A percentile compares a stretch with the other conserved stretches of the same genome.
phyloP scores from a whole-genome alignment of 2,888 invertebrate genomes.

The Bibio marci region DNA sequence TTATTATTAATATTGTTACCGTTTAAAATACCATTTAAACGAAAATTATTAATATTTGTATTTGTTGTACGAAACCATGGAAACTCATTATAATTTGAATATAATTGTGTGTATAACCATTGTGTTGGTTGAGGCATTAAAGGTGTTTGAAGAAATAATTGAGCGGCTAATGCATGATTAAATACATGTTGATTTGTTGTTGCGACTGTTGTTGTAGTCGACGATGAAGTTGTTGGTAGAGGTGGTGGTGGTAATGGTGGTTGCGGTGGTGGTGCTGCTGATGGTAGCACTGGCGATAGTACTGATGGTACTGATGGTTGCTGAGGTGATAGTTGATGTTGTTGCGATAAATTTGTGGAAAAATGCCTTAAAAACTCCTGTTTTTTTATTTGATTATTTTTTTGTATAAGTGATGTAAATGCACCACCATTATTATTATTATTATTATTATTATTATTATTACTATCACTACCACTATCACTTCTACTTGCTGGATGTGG shows the following conservation, averaged over 20 bases:
- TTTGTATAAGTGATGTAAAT: conserved; percentile 27
- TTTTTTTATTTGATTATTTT: conserved; percentile 22
- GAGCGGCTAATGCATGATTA: conserved; percentile 45
- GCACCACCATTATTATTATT: conserved; percentile 17
- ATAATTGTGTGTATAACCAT: conserved; percentile 62
- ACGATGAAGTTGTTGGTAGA: conserved; percentile 8
- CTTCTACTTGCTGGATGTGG: too few species aligned
- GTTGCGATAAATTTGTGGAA: conserved; percentile 22
- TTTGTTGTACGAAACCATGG: conserved; percentile 40
- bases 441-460: too few species aligned
- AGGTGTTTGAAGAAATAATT: conserved; percentile 57
- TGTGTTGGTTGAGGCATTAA: conserved; percentile 58
- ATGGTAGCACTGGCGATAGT: conserved; percentile 21
- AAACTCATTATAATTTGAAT: conserved; percentile 49
- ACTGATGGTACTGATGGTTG: too few species aligned
- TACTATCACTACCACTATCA: too few species aligned
- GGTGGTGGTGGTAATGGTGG: conserved; percentile 22
- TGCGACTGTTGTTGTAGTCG: too few species aligned
- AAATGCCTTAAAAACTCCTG: conserved; percentile 28
- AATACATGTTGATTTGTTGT: conserved; percentile 28
- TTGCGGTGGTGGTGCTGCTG: conserved; percentile 12
- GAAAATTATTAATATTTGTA: conserved; percentile 14
- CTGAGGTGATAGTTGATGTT: conserved; percentile 9
- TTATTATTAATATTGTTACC: background rate
- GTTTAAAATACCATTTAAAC: conserved; percentile 14